Evolutionary conservation across 2,113 vertebrate species (phyloP).

Genomic region (Lagopus muta): DNA sequence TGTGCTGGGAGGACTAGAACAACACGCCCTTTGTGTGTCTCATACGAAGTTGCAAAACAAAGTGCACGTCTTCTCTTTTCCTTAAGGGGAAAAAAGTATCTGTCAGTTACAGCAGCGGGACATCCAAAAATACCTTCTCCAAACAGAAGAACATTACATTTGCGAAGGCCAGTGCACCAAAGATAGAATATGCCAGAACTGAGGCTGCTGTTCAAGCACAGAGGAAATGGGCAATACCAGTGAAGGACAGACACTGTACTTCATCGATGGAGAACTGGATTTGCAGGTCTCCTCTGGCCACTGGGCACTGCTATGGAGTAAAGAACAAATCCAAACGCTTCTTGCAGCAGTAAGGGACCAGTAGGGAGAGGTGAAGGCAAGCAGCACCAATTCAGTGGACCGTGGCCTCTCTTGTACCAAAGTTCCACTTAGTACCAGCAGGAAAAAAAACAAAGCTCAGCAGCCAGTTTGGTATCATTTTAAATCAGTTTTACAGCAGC

Average conservation of each 20-base stretch:
- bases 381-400: background rate
- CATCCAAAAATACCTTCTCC: background rate
- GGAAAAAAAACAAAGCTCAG: accelerated
- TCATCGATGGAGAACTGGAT: background rate
- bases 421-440: background rate
- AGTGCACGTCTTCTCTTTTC: background rate
- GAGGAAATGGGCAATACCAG: accelerated
- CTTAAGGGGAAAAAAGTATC: background rate
- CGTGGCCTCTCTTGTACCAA: background rate
- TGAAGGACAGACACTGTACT: background rate
- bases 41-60: conserved; percentile 1
- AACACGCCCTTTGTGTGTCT: conserved; percentile 4
- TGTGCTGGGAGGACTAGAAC: background rate
- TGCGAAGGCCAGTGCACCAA: background rate
- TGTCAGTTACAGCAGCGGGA: background rate
- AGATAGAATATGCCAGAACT: background rate
- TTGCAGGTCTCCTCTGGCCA: background rate
- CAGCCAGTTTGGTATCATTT: background rate
- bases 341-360: background rate
- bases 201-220: background rate
- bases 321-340: conserved; percentile 62
- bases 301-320: conserved; percentile 28
- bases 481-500: background rate
- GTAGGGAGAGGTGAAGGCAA: conserved; percentile 38
- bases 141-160: background rate